Percentiles rank a stretch among this genome's conserved stretches.
Conservation (phyloP, 2,113 vertebrate genomes). For the Megaceryle maxima region DNA sequence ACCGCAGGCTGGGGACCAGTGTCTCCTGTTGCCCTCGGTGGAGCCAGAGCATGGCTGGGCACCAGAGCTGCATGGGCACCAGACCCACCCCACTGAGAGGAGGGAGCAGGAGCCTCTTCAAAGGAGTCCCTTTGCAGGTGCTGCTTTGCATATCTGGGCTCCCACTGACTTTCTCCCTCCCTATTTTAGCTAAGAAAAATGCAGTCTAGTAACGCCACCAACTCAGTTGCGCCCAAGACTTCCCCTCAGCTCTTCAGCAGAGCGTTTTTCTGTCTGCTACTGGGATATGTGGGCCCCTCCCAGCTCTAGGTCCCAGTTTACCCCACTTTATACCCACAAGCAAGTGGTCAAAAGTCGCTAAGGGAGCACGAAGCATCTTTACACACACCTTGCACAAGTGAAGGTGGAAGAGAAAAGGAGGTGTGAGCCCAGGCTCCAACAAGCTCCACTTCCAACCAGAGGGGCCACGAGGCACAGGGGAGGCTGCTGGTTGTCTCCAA, state of each 20-base stretch:
- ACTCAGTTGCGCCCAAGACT: not conserved
- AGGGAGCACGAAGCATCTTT: not conserved
- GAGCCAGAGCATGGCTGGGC: not conserved
- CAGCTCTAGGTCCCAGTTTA: not conserved
- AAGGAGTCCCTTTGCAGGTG: not conserved
- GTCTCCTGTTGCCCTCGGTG: not conserved
- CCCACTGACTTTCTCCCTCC: not conserved
- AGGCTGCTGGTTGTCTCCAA: not conserved
- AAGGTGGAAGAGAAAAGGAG: not conserved
- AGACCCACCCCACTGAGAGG: fast-evolving
- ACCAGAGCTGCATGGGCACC: fast-evolving
- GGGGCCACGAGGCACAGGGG: not conserved
- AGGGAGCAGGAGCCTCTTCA: not conserved
- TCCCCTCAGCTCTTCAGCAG: not conserved
- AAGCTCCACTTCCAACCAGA: not conserved
- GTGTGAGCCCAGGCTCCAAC: not conserved
- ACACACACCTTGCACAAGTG: not conserved
- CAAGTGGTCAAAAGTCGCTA: not conserved
- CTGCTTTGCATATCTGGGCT: not conserved
- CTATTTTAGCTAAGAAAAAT: not conserved
- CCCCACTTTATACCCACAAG: not conserved
- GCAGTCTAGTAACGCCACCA: not conserved
- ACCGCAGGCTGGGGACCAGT: not conserved
- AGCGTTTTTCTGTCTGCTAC: not conserved
- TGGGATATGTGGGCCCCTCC: not conserved